These are phyloP conservation scores for Grammomys dolichurus DNA, from an alignment of 2,113 vertebrate genomes.

Conservation along the genomic window DNA sequence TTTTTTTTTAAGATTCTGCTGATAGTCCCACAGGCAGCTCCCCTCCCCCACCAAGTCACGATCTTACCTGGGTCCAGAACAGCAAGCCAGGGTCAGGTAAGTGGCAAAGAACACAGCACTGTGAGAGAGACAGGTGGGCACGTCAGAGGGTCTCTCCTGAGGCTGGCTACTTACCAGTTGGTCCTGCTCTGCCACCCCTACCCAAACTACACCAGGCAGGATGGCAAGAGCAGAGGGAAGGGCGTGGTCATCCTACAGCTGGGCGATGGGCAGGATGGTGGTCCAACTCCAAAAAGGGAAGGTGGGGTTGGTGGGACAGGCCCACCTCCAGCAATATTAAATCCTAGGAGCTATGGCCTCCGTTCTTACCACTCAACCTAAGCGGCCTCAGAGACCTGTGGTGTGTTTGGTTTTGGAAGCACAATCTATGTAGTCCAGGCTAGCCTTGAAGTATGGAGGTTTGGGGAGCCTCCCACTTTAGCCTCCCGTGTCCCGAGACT, in stretches of 20 bases:
- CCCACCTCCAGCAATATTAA: not conserved
- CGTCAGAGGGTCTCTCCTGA: not conserved
- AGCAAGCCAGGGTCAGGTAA: slow-evolving; percentile 96
- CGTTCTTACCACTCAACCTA: not conserved
- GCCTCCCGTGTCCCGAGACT: too few species aligned
- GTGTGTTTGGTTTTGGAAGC: not conserved
- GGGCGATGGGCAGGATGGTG: not conserved
- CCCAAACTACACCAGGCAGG: not conserved
- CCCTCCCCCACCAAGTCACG: not conserved
- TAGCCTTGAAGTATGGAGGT: not conserved
- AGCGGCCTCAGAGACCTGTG: not conserved
- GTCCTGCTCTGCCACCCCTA: not conserved
- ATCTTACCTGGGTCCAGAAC: slow-evolving; percentile 92
- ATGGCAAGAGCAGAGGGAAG: not conserved
- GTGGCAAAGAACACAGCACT: slow-evolving; percentile 95
- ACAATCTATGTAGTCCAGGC: not conserved
- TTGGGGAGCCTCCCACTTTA: not conserved
- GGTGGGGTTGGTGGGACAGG: not conserved
- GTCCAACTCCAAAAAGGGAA: slow-evolving; percentile 4
- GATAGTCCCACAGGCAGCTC: not conserved
- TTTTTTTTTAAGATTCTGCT: not conserved
- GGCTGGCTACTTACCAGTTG: not conserved
- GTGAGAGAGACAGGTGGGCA: slow-evolving; percentile 24
- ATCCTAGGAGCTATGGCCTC: not conserved
- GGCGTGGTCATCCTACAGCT: not conserved